Evolutionary conservation across 1,140 invertebrate species (phyloP), one percentile per base, ranked within the genome.

Genomic region (Trichogramma pretiosum): DNA sequence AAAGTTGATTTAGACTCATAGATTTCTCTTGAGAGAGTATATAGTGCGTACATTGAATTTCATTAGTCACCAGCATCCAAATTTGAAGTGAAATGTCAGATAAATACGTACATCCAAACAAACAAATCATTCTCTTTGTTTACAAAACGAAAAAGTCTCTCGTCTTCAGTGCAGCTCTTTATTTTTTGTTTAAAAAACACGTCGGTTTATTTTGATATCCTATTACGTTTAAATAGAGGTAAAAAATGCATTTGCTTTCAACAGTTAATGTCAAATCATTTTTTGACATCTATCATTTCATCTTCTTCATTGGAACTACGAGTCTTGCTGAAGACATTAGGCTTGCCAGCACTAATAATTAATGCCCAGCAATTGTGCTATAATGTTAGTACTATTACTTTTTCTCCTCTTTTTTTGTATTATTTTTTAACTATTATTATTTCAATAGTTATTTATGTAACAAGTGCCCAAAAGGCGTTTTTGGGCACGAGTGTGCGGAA

Each of bases 301-400:
- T 54, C 43, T 58, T 52, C 45, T 50, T 56, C 59, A 60, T 59
- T 54, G 57, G 59, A 62, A 50, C 42, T 61, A 61, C 55, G 61
- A 64, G 57, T 55, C 58, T n/a, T 61, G 61, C 57, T 62, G 58
- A 59, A 56, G 57, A 64, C 57, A 59, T 60, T 67, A 68, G 65
- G 65, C 67, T 67, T 68, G 64, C 64, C 67, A 68, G 66, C 66
- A 71, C 66, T 69, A 70, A 61, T 68, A 68, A 70, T 68, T 70
- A 68, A 70, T 68, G 66, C 66, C 64, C 62, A 68, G 64, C 64
- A 68, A 69, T 68, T 68, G 64, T 68, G 66, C 67, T 67, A 68
- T 70, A 68, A 65, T 62, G 60, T 63, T 63, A 58, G 50, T 59
- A 43, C 50, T 43, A 47, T 43, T 21, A 48, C 53, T 56, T 37